Conservation (phyloP, 2,888 invertebrate genomes). For the Callimorpha dominula region DNA sequence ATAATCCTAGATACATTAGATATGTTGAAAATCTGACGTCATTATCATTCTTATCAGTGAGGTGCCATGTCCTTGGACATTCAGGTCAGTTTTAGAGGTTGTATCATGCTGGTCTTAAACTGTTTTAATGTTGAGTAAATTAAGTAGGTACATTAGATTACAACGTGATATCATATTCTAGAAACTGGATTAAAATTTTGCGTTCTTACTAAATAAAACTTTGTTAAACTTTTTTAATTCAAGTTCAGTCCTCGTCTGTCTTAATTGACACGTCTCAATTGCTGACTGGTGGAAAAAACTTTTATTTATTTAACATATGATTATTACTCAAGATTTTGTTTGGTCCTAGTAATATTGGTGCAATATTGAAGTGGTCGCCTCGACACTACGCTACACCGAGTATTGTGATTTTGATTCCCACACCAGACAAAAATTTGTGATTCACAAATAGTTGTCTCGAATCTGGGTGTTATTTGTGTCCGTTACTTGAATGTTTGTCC, state of each 20-base stretch:
- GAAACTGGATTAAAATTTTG: conserved; percentile 3
- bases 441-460: no score
- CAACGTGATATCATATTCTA: not conserved
- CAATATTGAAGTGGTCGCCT: no score
- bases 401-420: no score
- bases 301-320: no score
- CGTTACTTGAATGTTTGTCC: no score
- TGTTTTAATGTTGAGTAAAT: conserved; percentile 27
- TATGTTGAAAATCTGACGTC: conserved; percentile 32
- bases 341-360: no score
- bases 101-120: conserved; percentile 39
- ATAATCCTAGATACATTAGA: conserved; percentile 4
- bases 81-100: conserved; percentile 38
- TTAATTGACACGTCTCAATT: not conserved
- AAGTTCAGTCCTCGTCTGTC: not conserved
- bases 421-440: no score
- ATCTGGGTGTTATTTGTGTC: no score
- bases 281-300: no score
- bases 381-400: no score
- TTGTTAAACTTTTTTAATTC: not conserved
- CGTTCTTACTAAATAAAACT: not conserved
- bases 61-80: conserved; percentile 43
- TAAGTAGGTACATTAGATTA: conserved; percentile 20
- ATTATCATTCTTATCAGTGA: conserved; percentile 41
- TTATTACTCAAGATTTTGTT: no score